phyloP scores from a whole-genome alignment of 2,113 vertebrate genomes.

The Xiphophorus hellerii region DNA sequence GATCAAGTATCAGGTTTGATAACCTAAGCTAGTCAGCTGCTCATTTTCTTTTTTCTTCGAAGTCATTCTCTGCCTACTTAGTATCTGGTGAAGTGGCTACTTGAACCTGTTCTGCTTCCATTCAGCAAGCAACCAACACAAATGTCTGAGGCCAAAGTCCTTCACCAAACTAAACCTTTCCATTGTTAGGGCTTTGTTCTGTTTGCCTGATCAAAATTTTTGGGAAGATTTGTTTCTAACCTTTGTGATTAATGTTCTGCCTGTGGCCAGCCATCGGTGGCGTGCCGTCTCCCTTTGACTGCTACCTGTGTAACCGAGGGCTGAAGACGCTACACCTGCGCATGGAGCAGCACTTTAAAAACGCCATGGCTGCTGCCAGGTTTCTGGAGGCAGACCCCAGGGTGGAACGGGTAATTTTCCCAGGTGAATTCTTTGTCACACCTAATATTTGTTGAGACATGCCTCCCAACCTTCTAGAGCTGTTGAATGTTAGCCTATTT shows the following conservation, averaged over 20 bases:
- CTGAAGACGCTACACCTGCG: slow-evolving; percentile 91
- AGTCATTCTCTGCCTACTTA: background rate
- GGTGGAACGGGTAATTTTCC: slow-evolving; percentile 90
- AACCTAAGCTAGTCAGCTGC: background rate
- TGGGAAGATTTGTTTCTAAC: slow-evolving; percentile 26
- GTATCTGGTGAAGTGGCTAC: slow-evolving; percentile 5
- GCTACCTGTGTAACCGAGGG: slow-evolving; percentile 89
- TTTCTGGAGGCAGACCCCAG: slow-evolving; percentile 84
- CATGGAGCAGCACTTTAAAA: slow-evolving; percentile 92
- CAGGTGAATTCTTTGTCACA: slow-evolving; percentile 75
- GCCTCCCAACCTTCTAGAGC: accelerated
- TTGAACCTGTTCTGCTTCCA: slow-evolving; percentile 33
- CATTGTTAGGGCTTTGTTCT: slow-evolving; percentile 15
- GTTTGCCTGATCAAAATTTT: slow-evolving; percentile 22
- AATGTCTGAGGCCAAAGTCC: slow-evolving; percentile 7
- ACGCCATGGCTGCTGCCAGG: slow-evolving; percentile 81
- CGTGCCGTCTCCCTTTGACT: slow-evolving; percentile 93
- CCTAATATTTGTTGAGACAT: background rate
- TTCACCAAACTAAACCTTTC: slow-evolving; percentile 13
- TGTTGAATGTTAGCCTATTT: background rate
- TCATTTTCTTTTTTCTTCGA: background rate
- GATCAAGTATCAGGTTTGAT: background rate
- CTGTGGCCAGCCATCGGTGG: slow-evolving; percentile 84
- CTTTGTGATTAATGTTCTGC: background rate
- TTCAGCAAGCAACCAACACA: slow-evolving; percentile 17